Base-by-base conservation (phyloP, 2,888 invertebrate genomes). In the Athripsodes cinereus region DNA sequence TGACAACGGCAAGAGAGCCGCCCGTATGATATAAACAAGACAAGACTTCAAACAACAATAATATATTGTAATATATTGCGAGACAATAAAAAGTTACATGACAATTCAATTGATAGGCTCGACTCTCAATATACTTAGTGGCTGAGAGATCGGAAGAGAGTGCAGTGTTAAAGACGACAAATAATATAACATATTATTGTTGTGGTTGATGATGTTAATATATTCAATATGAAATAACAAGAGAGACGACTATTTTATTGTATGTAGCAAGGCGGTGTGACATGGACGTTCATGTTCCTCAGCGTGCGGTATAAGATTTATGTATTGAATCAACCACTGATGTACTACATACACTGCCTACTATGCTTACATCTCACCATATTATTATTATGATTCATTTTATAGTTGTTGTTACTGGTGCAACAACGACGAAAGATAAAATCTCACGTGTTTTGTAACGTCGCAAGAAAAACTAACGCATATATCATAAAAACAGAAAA, bases 261-360 rank as follows among this genome's bases (percentile, higher is more conserved):
- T 40, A 16, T 26, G 40, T n/a, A n/a, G 40, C 13, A 40, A 8
- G 40, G 16, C 40, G 13, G 50, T n/a, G 22, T 26, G 50, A 50
- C 50, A 50, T 26, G 21, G 26, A 18, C 16, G 50, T n/a, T 26
- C 50, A 50, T 50, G 50, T 50, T 50, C 22, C 22, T 13, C 50
- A 50, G 50, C 50, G 50, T 50, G 50, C 20, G 50, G n/a, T 21
- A 6, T 22, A n/a, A 50, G 50, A 50, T 50, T 50, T 50, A 48
- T 20, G 21, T 5, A 13, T 40, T 40, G 13, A 40, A 13, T 40
- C 16, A 40, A 16, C 40, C 40, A 13, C 13, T 3, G 13, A 40
- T 2, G 40, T 16, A 40, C 40, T 40, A 3, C 2, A n/a, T n/a
- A n/a, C n/a, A n/a, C n/a, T n/a, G n/a, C n/a, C n/a, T n/a, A n/a